Base-by-base conservation (phyloP, 2,888 invertebrate species). In the Drosophila engyochracea region DNA sequence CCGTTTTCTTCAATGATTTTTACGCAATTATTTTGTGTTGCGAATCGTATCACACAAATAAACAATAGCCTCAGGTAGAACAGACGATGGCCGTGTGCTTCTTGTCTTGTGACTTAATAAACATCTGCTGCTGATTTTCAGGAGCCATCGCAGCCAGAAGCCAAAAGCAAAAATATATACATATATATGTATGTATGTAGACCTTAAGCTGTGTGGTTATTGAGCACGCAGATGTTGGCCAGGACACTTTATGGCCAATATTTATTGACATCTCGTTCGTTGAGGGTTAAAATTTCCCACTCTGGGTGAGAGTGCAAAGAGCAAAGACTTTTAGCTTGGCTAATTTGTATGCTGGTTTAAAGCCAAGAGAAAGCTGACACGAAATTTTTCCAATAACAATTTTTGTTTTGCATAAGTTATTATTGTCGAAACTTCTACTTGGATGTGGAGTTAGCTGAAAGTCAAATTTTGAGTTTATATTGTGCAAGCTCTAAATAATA, bases 91-190 rank as follows among this genome's bases (percentile, higher is more conserved):
- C 39, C 30, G 49, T 6, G 33, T 54, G n/a, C 25, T 31, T 25
- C 35, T 54, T 77, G 68, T 58, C 35, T 30, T 30, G 9, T 49
- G 35, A 61, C 63, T 65, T 35, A 57, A 57, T 54, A 76, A 79
- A 76, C 79, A 79, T 79, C 79, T 79, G 79, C 79, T 65, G 30
- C 10, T 49, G 31, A 55, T 39, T 70, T 58, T 31, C 33, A 53
- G 53, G 30, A 49, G 47, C 41, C 41, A 49, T 16, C 14, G 25
- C 2, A 16, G 22, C 12, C 12, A 39, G 31, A 39, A 41, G 22
- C 30, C 14, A 59, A 31, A 25, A 51, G 2, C 12, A 22, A 22
- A 31, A 10, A 58, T 1, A 44, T 30, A 35, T 4, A 7, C 30
- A n/a, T 4, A 41, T 30, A 35, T 10, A 7, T 51, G 10, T 12